Evolutionary conservation across 2,113 vertebrate genomes (phyloP).

Genomic region (Pangasianodon hypophthalmus): DNA sequence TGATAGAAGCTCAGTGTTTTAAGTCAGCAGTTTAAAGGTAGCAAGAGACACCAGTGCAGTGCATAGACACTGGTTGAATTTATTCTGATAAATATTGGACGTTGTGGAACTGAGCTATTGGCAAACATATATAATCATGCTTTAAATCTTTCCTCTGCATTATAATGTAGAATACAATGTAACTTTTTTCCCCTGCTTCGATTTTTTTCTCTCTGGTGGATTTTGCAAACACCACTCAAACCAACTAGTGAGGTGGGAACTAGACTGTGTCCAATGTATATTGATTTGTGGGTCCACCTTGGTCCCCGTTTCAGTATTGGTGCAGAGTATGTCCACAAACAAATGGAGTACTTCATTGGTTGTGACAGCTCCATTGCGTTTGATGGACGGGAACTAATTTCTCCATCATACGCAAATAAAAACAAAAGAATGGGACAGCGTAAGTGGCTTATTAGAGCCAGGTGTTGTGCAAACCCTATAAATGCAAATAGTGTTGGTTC

Average conservation of each 20-base stretch:
- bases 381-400: constrained; percentile 84
- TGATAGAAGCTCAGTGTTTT: constrained; percentile 76
- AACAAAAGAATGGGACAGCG: constrained; percentile 59
- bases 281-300: constrained; percentile 63
- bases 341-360: constrained; percentile 77
- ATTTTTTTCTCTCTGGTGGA: constrained; percentile 26
- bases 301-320: constrained; percentile 56
- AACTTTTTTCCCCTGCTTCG: not conserved
- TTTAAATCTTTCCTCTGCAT: not conserved
- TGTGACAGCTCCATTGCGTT: constrained; percentile 82
- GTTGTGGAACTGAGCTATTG: not conserved
- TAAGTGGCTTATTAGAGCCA: constrained; percentile 67
- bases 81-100: not conserved
- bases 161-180: not conserved
- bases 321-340: constrained; percentile 71
- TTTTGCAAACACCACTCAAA: constrained; percentile 42
- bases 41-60: not conserved
- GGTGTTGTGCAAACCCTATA: constrained; percentile 70
- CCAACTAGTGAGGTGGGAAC: constrained; percentile 57
- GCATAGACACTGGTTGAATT: not conserved
- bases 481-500: constrained; percentile 69
- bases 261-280: constrained; percentile 72
- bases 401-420: constrained; percentile 75
- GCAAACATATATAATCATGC: not conserved
- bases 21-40: constrained; percentile 45